These are phyloP conservation scores for Chionoecetes opilio DNA, from an alignment of 1,140 invertebrate genomes.

Conservation along the genomic window DNA sequence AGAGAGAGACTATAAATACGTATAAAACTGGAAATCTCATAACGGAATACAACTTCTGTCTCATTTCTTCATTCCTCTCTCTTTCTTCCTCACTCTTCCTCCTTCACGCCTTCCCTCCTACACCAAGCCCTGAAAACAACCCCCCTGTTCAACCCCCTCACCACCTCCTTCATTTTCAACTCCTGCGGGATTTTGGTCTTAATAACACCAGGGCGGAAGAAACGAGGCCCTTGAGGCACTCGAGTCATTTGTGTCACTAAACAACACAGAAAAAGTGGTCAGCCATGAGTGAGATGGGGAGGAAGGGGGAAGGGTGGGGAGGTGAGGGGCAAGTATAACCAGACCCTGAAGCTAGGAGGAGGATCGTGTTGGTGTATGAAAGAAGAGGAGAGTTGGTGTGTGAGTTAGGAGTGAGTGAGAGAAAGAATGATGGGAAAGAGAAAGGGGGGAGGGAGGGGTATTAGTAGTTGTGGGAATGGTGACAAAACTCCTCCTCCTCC, in stretches of 20 bases:
- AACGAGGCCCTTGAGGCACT: background rate
- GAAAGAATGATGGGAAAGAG: background rate
- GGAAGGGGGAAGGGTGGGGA: background rate
- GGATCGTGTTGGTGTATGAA: constrained; percentile 10
- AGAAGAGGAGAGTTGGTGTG: constrained; percentile 38
- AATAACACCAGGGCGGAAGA: background rate
- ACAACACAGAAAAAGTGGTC: background rate
- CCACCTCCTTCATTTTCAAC: background rate
- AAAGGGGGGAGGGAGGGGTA: background rate
- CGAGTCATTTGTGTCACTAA: constrained; percentile 37
- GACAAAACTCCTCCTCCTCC: background rate
- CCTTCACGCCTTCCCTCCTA: background rate
- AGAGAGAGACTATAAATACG: background rate
- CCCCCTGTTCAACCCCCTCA: background rate
- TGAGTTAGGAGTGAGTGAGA: constrained; percentile 1
- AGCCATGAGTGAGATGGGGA: background rate
- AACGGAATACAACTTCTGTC: background rate
- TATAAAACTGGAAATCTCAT: background rate
- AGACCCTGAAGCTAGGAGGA: constrained; percentile 2
- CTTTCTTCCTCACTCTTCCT: background rate
- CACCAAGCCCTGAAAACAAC: background rate
- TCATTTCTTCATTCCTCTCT: background rate
- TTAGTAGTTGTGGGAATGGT: background rate
- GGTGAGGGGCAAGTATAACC: background rate
- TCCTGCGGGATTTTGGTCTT: background rate